Conservation (phyloP, 2,888 invertebrate genomes). For the Euzetes globulus region DNA sequence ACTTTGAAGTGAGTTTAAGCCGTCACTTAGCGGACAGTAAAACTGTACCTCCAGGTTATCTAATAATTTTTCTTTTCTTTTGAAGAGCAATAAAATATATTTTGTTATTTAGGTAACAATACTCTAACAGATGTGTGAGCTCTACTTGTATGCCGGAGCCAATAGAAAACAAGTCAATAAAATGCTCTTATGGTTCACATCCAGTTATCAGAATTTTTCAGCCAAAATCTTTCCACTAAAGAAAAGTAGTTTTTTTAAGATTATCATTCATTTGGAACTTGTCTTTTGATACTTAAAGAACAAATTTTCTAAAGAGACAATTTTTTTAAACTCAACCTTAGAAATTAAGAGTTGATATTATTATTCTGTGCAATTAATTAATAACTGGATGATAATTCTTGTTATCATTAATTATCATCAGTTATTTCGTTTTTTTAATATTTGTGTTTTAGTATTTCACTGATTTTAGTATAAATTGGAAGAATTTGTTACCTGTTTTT, state of each 20-base stretch:
- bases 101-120: not conserved
- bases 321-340: too few relatives aligned
- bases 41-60: slow-evolving; percentile 1
- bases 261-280: too few relatives aligned
- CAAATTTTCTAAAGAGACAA: too few relatives aligned
- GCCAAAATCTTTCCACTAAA: too few relatives aligned
- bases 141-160: not conserved
- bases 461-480: not conserved
- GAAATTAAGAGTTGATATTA: too few relatives aligned
- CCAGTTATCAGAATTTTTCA: not conserved
- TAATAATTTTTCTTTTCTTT: not conserved
- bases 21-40: not conserved
- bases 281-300: too few relatives aligned
- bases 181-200: not conserved
- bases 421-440: not conserved
- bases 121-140: not conserved
- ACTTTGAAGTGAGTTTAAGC: not conserved
- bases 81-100: not conserved
- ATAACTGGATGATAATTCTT: too few relatives aligned
- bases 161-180: not conserved
- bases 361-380: too few relatives aligned
- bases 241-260: too few relatives aligned
- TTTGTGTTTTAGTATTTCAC: not conserved
- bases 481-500: not conserved
- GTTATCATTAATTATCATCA: not conserved